Evolutionary conservation across 1,140 invertebrate species (phyloP), one percentile per base, ranked within the genome.

Genomic region (Lepidurus apus): DNA sequence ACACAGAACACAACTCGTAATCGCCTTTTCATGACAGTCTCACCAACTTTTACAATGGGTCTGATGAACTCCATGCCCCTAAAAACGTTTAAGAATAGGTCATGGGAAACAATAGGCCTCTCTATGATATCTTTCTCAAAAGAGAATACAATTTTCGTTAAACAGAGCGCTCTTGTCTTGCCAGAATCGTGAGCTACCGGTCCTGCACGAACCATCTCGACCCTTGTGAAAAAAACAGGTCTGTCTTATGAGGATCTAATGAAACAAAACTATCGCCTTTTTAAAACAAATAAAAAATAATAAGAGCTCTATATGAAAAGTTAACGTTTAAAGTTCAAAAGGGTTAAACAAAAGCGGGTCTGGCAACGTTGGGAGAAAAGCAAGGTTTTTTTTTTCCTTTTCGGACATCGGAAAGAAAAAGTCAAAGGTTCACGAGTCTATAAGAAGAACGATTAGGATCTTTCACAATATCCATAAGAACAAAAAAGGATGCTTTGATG

Each of bases 91-190:
- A 65, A 65, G 53, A 65, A 21, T n/a, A 65, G 53, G 53, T 13
- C 53, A 65, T 65, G 53, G 53, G 53, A 65, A 65, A 65, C 53
- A 65, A 65, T 65, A 65, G 53, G 53, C 53, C 53, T 65, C 13
- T 65, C 9, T 13, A 21, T 65, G 53, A 65, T 17, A 21, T 65
- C 53, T 65, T 65, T 17, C 21, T 65, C 53, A 0, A 21, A 65
- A 65, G 21, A 65, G 17, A 65, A 65, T 65, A 21, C 1, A 1
- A 13, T 65, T 65, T n/a, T 3, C 21, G 53, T 65, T n/a, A 65
- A 65, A 13, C 17, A 65, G 53, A 65, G 53, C 13, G 21, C 21
- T 17, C 53, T 65, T 65, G 17, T 65, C 21, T 17, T 21, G 17
- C 9, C 13, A 65, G 7, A 65, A 65, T 65, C 53, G 53, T 65